Conservation (phyloP, 2,113 vertebrate species). For the Arothron firmamentum region DNA sequence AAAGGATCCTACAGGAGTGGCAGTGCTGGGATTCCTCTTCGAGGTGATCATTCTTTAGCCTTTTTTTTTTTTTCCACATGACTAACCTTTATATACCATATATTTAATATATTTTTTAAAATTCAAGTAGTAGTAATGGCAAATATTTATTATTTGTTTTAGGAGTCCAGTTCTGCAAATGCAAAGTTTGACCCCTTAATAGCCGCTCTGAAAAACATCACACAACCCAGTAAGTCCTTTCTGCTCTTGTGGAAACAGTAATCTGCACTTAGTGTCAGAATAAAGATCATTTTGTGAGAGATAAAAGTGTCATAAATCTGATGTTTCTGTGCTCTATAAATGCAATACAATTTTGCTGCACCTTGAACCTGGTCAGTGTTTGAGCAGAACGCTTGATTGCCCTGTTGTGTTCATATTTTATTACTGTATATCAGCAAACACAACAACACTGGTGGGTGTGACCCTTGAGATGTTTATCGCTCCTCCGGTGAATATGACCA, state of each 20-base stretch:
- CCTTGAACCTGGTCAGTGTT: not conserved
- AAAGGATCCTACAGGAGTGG: slow-evolving; percentile 53
- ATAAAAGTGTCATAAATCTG: slow-evolving; percentile 10
- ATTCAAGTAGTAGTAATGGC: not conserved
- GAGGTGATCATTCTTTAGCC: slow-evolving; percentile 61
- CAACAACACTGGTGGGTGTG: slow-evolving; percentile 17
- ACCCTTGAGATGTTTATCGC: slow-evolving; percentile 75
- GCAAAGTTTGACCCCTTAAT: slow-evolving; percentile 59
- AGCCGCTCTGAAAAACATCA: slow-evolving; percentile 49
- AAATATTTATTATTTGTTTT: slow-evolving; percentile 11
- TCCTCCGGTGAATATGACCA: fast-evolving
- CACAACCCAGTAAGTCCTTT: slow-evolving; percentile 43
- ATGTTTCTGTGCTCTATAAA: not conserved
- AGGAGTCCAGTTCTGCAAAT: slow-evolving; percentile 62
- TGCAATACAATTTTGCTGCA: not conserved
- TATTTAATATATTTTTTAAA: no score
- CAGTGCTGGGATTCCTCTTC: slow-evolving; percentile 83
- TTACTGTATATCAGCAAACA: slow-evolving; percentile 33
- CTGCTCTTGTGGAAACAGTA: not conserved
- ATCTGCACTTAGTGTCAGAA: not conserved
- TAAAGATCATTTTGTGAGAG: slow-evolving; percentile 30
- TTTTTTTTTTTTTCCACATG: no score
- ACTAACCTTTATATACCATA: no score
- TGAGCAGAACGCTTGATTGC: not conserved
- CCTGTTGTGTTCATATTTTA: slow-evolving; percentile 24